These are phyloP conservation scores for Tetramorium alpestre DNA, from an alignment of 1,140 invertebrate genomes.

Conservation along the genomic window DNA sequence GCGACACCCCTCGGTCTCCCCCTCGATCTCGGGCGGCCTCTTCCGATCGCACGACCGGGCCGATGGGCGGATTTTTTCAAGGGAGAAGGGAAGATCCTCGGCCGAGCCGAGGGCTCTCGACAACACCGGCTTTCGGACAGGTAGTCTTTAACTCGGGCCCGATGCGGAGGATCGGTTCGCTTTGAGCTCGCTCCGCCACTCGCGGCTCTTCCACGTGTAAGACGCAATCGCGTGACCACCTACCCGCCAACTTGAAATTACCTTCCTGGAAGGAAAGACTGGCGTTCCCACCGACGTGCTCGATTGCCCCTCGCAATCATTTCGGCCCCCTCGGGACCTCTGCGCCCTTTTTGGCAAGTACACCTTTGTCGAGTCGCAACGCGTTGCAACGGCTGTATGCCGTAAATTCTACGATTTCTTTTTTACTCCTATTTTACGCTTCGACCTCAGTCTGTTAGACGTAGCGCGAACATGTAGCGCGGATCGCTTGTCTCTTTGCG, in stretches of 20 bases:
- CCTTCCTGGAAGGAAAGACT: slow-evolving; percentile 79
- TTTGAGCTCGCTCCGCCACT: slow-evolving; percentile 54
- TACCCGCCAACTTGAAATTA: slow-evolving; percentile 81
- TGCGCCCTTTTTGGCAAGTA: slow-evolving; percentile 34
- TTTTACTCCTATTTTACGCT: background rate
- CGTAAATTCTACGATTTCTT: background rate
- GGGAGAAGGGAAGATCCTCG: background rate
- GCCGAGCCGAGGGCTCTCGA: background rate
- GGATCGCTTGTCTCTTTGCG: no score
- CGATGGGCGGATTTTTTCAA: background rate
- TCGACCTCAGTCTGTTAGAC: background rate
- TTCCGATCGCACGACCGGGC: background rate
- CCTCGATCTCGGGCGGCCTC: background rate
- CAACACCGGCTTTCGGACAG: slow-evolving; percentile 53
- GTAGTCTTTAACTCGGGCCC: slow-evolving; percentile 68
- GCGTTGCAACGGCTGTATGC: background rate
- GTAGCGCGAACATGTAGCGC: background rate
- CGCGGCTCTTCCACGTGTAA: slow-evolving; percentile 32
- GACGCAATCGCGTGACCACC: slow-evolving; percentile 81
- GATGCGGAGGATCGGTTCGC: slow-evolving; percentile 66
- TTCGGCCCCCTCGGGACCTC: slow-evolving; percentile 39
- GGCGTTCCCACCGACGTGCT: slow-evolving; percentile 72
- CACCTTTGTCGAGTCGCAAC: background rate
- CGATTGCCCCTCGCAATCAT: slow-evolving; percentile 64
- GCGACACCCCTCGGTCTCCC: background rate